Conservation (phyloP, 2,888 invertebrate species). For the Magallana nippona region DNA sequence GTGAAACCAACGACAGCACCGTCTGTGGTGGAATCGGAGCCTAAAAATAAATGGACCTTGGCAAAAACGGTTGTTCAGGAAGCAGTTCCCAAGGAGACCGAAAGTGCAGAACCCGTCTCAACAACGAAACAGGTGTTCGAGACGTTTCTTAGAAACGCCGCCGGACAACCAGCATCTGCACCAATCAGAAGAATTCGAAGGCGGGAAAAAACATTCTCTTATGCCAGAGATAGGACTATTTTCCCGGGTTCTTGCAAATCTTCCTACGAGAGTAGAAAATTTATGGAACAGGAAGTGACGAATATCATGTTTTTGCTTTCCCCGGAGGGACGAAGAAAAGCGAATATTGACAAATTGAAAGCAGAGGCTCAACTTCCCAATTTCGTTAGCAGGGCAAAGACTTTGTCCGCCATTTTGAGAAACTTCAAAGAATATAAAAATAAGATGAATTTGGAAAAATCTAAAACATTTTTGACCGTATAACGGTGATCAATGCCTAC, state of each 20-base stretch:
- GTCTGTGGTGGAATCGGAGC: neutral
- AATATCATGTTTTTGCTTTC: slow-evolving; percentile 44
- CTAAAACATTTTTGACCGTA: neutral
- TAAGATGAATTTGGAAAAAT: neutral
- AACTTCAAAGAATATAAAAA: slow-evolving; percentile 40
- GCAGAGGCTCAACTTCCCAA: slow-evolving; percentile 40
- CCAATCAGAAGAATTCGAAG: slow-evolving; percentile 36
- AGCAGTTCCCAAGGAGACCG: neutral
- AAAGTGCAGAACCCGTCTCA: neutral
- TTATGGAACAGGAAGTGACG: slow-evolving; percentile 48
- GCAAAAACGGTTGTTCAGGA: neutral
- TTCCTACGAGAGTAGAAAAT: slow-evolving; percentile 49
- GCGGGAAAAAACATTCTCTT: slow-evolving; percentile 47
- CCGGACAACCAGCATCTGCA: neutral
- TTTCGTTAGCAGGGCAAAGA: slow-evolving; percentile 44
- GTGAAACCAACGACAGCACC: neutral
- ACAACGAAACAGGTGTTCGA: slow-evolving; percentile 16
- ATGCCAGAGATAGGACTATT: slow-evolving; percentile 48
- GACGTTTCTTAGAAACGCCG: slow-evolving; percentile 25
- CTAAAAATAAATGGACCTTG: slow-evolving; percentile 10
- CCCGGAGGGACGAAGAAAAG: slow-evolving; percentile 47
- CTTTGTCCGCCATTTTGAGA: slow-evolving; percentile 47
- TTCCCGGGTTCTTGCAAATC: slow-evolving; percentile 51
- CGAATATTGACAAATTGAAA: slow-evolving; percentile 48
- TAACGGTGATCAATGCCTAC: neutral